A percentile compares a stretch with the other conserved stretches of the same genome.
These are phyloP conservation scores for Oxyruncus cristatus DNA, from an alignment of 2,113 vertebrate species.

Conservation along the genomic window DNA sequence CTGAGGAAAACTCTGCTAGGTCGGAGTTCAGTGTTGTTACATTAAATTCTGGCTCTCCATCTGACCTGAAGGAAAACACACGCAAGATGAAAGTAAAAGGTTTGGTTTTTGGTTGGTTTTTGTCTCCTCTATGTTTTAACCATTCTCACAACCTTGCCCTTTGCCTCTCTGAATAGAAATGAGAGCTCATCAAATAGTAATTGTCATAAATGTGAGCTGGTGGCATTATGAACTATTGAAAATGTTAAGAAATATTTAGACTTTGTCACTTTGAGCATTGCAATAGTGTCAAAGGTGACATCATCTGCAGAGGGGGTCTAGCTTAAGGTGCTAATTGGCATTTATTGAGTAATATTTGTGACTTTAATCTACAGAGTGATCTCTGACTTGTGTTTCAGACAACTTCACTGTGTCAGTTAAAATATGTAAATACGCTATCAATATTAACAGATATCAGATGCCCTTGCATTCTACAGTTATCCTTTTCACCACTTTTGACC, in stretches of 20 bases:
- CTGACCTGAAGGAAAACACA: background rate
- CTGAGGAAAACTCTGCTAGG: background rate
- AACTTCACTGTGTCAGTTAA: background rate
- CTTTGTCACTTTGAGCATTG: background rate
- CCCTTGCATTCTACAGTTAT: background rate
- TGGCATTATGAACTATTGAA: constrained; percentile 16
- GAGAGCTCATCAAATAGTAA: constrained; percentile 31
- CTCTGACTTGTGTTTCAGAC: background rate
- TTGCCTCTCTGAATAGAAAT: constrained; percentile 41
- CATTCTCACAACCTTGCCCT: constrained; percentile 47
- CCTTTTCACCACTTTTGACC: constrained; percentile 2
- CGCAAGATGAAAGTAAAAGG: background rate
- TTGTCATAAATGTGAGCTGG: constrained; percentile 39
- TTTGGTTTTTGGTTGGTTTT: background rate
- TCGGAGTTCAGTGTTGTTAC: background rate
- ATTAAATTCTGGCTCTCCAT: background rate
- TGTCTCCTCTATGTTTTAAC: background rate
- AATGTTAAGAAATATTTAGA: constrained; percentile 34
- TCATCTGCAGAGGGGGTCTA: background rate
- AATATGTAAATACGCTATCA: constrained; percentile 46
- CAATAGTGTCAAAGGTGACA: constrained; percentile 30
- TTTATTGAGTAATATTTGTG: constrained; percentile 47
- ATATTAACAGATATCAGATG: background rate
- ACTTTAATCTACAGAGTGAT: constrained; percentile 20
- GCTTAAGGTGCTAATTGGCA: constrained; percentile 23